Evolutionary conservation across 2,888 invertebrate genomes (phyloP).

Genomic region (Drosophila neotestacea): DNA sequence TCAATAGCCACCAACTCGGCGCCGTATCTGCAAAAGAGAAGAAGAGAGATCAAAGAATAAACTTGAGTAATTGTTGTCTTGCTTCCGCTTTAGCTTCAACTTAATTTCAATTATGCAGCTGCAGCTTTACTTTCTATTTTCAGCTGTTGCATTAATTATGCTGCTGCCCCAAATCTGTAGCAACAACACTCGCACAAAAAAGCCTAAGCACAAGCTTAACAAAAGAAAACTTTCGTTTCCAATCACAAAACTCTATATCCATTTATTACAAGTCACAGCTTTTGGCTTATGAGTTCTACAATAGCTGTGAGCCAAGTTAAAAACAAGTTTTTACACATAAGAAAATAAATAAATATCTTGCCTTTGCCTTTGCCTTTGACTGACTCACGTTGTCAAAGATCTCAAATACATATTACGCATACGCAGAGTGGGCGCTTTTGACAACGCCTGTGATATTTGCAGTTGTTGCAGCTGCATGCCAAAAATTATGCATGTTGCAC

Average conservation of each 20-base stretch:
- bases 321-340: constrained; percentile 64
- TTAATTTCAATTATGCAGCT: constrained; percentile 64
- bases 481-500: constrained; percentile 67
- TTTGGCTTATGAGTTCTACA: constrained; percentile 53
- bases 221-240: constrained; percentile 79
- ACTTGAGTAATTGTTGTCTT: constrained; percentile 40
- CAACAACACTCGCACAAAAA: constrained; percentile 27
- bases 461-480: constrained; percentile 57
- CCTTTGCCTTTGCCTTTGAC: constrained; percentile 14
- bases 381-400: constrained; percentile 20
- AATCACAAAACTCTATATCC: constrained; percentile 57
- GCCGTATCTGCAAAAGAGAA: constrained; percentile 90
- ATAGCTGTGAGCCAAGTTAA: constrained; percentile 14
- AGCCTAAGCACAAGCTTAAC: constrained; percentile 15
- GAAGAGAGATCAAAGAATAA: constrained; percentile 6
- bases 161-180: constrained; percentile 55
- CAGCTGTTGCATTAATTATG: constrained; percentile 53
- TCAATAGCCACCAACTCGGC: constrained; percentile 97
- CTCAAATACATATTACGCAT: constrained; percentile 64
- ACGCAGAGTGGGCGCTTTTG: constrained; percentile 63
- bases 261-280: constrained; percentile 32
- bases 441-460: constrained; percentile 47
- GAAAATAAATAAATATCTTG: neutral
- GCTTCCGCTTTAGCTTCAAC: constrained; percentile 48
- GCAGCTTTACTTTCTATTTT: constrained; percentile 75